A percentile compares a stretch with the other conserved stretches of the same genome.
Conservation (phyloP, 2,797 vertebrate genomes). For the Lacerta viridis region DNA sequence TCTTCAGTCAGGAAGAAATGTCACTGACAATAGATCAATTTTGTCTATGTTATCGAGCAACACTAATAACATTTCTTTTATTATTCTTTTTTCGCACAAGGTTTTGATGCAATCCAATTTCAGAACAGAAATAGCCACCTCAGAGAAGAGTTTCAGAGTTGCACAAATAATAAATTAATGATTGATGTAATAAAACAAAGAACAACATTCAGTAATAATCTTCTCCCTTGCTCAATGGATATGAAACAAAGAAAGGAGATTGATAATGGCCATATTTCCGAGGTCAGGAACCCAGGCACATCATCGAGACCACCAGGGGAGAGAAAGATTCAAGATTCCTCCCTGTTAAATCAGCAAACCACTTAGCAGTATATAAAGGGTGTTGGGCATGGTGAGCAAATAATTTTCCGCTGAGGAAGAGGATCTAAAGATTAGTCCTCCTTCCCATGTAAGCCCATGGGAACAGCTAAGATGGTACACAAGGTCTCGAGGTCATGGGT, state of each 20-base stretch:
- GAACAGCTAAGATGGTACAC: no score
- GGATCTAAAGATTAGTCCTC: neutral
- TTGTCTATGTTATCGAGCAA: neutral
- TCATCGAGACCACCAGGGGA: neutral
- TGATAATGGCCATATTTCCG: neutral
- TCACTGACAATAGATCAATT: neutral
- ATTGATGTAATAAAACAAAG: neutral
- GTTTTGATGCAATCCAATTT: neutral
- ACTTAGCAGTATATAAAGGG: neutral
- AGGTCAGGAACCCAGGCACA: neutral
- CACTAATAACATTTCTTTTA: neutral
- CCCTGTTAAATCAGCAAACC: neutral
- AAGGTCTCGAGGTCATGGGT: no score
- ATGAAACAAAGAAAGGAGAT: neutral
- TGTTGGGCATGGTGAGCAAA: neutral
- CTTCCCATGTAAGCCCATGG: no score
- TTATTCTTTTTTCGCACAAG: neutral
- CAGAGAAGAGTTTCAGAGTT: neutral
- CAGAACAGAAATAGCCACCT: neutral
- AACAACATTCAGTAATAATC: neutral
- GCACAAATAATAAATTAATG: neutral
- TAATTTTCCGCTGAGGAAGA: neutral
- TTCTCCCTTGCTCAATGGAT: neutral
- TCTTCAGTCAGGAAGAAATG: neutral
- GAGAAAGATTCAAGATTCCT: neutral